Conservation (phyloP, 1,140 invertebrate species). For the Dryas iulia region DNA sequence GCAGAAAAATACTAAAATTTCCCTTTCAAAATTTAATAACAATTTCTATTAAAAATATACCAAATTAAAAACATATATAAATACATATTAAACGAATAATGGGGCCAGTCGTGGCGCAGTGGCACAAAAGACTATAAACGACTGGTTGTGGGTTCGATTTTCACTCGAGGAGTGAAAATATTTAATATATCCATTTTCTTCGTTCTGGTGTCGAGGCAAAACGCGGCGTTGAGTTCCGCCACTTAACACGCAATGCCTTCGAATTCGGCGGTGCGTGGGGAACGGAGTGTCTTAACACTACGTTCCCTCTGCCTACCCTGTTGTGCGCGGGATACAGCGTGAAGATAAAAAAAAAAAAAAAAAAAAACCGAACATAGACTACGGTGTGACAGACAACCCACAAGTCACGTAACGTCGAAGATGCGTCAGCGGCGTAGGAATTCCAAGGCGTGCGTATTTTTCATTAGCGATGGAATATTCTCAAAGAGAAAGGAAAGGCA, state of each 20-base stretch:
- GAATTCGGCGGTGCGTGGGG: neutral
- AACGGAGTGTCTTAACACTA: neutral
- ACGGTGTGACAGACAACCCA: constrained; percentile 25
- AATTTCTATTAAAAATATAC: no score
- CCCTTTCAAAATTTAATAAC: no score
- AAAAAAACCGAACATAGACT: no score
- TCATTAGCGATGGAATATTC: constrained; percentile 44
- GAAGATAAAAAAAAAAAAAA: neutral
- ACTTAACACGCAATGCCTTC: neutral
- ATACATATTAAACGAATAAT: no score
- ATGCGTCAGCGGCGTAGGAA: constrained; percentile 56
- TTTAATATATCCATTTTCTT: no score
- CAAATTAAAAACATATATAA: no score
- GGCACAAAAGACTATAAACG: no score
- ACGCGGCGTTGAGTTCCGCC: neutral
- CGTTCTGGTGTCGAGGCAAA: no score
- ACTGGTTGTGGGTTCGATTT: no score
- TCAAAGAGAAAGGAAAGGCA: constrained; percentile 33
- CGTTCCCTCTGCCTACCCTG: neutral
- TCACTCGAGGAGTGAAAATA: no score
- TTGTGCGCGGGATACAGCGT: neutral
- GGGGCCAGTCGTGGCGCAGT: no score
- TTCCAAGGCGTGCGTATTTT: constrained; percentile 56
- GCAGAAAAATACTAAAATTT: no score
- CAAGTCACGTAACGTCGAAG: constrained; percentile 37